Conservation (phyloP, 2,888 invertebrate species). For the Tillus elongatus region DNA sequence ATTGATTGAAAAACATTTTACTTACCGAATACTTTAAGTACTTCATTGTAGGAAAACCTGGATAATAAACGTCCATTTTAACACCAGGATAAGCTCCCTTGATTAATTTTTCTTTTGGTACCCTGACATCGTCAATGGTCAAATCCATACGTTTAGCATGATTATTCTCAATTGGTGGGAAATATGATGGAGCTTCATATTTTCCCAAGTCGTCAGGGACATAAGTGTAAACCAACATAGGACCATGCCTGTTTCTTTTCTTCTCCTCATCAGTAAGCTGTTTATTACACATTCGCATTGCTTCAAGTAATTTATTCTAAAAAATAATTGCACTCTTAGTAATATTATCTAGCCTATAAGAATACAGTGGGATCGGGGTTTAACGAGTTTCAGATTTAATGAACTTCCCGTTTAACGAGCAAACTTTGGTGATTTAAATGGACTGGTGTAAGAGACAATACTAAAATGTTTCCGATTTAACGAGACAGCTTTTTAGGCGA, state of each 20-base stretch:
- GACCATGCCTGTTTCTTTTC: conserved; percentile 73
- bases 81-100: conserved; percentile 65
- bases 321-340: too few species aligned
- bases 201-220: conserved; percentile 51
- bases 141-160: conserved; percentile 48
- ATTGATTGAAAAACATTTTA: conserved; percentile 22
- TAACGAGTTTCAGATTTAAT: too few species aligned
- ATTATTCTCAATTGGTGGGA: conserved; percentile 50
- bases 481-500: too few species aligned
- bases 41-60: conserved; percentile 88
- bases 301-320: conserved; percentile 57
- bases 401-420: too few species aligned
- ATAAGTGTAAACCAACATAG: conserved; percentile 74
- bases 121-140: conserved; percentile 49
- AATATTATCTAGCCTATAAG: too few species aligned
- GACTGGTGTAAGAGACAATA: too few species aligned
- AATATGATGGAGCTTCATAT: conserved; percentile 51
- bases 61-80: conserved; percentile 60
- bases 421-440: too few species aligned
- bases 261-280: conserved; percentile 61
- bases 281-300: conserved; percentile 62
- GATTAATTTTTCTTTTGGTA: conserved; percentile 50
- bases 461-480: too few species aligned
- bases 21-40: conserved; percentile 70
- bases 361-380: too few species aligned